These are phyloP conservation scores for Diplazon laetatorius DNA, from an alignment of 2,888 invertebrate genomes.

Conservation along the genomic window DNA sequence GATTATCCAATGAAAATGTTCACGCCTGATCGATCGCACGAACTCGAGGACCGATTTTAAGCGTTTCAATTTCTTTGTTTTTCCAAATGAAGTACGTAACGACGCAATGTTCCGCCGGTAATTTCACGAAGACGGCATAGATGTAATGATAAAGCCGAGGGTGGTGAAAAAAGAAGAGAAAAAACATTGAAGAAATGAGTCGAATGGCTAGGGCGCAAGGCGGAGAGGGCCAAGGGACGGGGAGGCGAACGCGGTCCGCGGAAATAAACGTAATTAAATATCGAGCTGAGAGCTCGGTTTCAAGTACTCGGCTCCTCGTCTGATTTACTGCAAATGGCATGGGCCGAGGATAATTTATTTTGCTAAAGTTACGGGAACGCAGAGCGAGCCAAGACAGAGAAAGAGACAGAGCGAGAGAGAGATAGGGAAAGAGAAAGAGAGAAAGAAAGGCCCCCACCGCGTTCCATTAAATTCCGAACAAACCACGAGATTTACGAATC, in stretches of 20 bases:
- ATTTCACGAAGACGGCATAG: constrained; percentile 21
- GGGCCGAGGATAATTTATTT: constrained; percentile 63
- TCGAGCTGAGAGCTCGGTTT: constrained; percentile 58
- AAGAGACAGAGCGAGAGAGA: constrained; percentile 20
- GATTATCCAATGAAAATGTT: background rate
- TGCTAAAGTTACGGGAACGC: constrained; percentile 36
- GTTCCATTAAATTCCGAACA: constrained; percentile 62
- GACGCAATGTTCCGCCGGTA: constrained; percentile 26
- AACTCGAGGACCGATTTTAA: too few species aligned
- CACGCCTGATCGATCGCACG: constrained; percentile 2
- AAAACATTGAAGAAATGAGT: constrained; percentile 36
- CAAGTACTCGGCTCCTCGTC: constrained; percentile 54
- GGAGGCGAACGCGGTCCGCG: constrained; percentile 39
- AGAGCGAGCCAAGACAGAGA: constrained; percentile 32
- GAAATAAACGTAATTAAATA: constrained; percentile 65
- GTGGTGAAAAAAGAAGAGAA: constrained; percentile 20
- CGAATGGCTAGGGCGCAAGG: constrained; percentile 18
- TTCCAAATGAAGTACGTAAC: constrained; percentile 28
- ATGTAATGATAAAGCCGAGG: constrained; percentile 22
- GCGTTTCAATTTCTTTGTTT: too few species aligned
- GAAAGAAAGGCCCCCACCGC: constrained; percentile 25
- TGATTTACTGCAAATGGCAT: constrained; percentile 70
- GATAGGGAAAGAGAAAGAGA: constrained; percentile 14
- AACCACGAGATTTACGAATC: constrained; percentile 52
- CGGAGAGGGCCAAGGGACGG: background rate